Evolutionary conservation across 1,140 invertebrate species (phyloP), one percentile per base, ranked within the genome.

Genomic region (Rhyacophila brunnea): DNA sequence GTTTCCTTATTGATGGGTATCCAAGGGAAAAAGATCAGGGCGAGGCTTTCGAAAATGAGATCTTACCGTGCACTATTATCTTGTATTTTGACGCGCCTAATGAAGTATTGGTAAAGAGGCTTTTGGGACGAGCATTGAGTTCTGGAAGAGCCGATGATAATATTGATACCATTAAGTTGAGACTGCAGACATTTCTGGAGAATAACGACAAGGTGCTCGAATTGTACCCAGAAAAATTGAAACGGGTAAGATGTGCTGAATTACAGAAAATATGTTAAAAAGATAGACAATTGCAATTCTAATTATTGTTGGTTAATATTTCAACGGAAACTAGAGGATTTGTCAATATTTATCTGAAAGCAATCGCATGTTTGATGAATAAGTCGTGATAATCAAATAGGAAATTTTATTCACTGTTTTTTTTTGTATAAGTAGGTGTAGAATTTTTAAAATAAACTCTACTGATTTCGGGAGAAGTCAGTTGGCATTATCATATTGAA

Each of bases 1-100:
- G 96, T n/a, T 96, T 93, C 74, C 85, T 99, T 6, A 95, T 99
- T 67, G 96, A 98, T 72, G 96, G 96, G 2, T 99, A 97, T 78
- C 96, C 95, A 0, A 81, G 95, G 19, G 93, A 97, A 74, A 86
- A 93, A 61, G 86, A 87, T 34, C 95, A 98, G 79, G 95, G 93
- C 17, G 77, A 90, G 55, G 84, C 89, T 40, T 98, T 97, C 73
- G 94, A 97, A 71, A 76, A 86, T 59, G 80, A 87, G 79, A 89
- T 98, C 48, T 85, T 84, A n/a, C 83, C 88, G 28, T 73, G 72
- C 55, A 72, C 72, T 69, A 72, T 72, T 44, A 75, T 79, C 49
- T 66, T 78, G 10, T 78, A 85, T 70, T 87, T 87, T 70, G 91
- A 98, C 50, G 91, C 92, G 1, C 80, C 86, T 1, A 89, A 95